Evolutionary conservation across 1,140 invertebrate genomes (phyloP).

Genomic region (Phymastichus coffea): DNA sequence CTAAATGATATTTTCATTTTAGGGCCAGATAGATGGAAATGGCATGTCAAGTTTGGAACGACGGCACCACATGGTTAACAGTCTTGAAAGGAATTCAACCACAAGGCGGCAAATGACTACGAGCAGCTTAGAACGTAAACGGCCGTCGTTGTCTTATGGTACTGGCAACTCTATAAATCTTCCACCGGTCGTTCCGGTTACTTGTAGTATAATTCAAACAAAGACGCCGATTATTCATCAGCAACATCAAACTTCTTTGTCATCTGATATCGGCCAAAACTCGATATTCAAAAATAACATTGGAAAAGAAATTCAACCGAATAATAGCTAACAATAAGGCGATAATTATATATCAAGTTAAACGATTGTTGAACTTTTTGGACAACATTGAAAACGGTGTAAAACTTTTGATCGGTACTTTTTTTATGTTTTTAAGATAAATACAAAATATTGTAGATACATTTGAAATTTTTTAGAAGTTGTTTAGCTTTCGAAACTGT

Average conservation of each 20-base stretch:
- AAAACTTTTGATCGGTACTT: too few species aligned
- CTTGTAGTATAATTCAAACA: constrained; percentile 52
- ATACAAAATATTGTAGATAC: too few species aligned
- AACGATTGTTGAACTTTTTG: too few species aligned
- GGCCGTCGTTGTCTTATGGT: constrained; percentile 43
- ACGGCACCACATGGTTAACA: constrained; percentile 53
- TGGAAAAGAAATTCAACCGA: constrained; percentile 43
- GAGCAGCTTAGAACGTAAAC: constrained; percentile 53
- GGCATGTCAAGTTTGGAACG: constrained; percentile 46
- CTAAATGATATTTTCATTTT: too few species aligned
- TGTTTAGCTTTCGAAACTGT: too few species aligned
- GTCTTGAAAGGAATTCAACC: constrained; percentile 53
- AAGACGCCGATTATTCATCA: constrained; percentile 49
- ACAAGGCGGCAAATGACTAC: constrained; percentile 48
- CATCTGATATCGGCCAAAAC: constrained; percentile 41
- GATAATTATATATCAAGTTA: too few species aligned
- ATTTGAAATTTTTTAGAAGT: too few species aligned
- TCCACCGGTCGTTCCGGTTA: constrained; percentile 51
- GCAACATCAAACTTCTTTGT: constrained; percentile 38
- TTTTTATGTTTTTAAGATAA: too few species aligned
- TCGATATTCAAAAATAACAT: constrained; percentile 44
- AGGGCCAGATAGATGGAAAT: constrained; percentile 29
- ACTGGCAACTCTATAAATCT: constrained; percentile 47
- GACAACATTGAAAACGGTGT: too few species aligned
- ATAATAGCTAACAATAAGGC: constrained; percentile 52